Evolutionary conservation across 2,113 vertebrate species (phyloP).

Genomic region (Trichomycterus rosablanca): DNA sequence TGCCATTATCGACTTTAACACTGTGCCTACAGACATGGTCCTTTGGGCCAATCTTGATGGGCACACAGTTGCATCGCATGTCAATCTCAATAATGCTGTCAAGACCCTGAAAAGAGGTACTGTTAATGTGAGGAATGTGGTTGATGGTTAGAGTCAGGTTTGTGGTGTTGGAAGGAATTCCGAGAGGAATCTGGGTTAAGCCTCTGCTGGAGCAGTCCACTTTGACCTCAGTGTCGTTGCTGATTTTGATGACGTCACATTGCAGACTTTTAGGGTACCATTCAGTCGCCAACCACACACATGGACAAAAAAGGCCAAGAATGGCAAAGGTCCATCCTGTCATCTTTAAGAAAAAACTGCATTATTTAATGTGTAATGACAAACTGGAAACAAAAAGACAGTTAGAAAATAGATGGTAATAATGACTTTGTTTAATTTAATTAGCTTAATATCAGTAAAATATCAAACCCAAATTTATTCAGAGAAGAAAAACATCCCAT

Average conservation of each 20-base stretch:
- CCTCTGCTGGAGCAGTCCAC: constrained; percentile 83
- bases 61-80: constrained; percentile 91
- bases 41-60: constrained; percentile 79
- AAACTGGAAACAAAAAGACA: no score
- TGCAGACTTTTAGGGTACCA: constrained; percentile 86
- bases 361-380: no score
- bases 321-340: constrained; percentile 18
- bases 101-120: constrained; percentile 71
- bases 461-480: no score
- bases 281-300: constrained; percentile 48
- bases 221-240: constrained; percentile 54
- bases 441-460: no score
- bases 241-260: constrained; percentile 70
- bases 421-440: no score
- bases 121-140: constrained; percentile 72
- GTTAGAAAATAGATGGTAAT: no score
- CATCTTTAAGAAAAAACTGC: constrained; percentile 23
- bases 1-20: constrained; percentile 62
- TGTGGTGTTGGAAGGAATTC: constrained; percentile 78
- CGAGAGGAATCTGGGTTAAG: constrained; percentile 69
- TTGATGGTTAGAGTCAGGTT: constrained; percentile 92
- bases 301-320: constrained; percentile 9
- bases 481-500: no score
- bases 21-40: constrained; percentile 63
- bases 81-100: constrained; percentile 80